Evolutionary conservation across 2,113 vertebrate species (phyloP).

Genomic region (Dolichotis patagonum): DNA sequence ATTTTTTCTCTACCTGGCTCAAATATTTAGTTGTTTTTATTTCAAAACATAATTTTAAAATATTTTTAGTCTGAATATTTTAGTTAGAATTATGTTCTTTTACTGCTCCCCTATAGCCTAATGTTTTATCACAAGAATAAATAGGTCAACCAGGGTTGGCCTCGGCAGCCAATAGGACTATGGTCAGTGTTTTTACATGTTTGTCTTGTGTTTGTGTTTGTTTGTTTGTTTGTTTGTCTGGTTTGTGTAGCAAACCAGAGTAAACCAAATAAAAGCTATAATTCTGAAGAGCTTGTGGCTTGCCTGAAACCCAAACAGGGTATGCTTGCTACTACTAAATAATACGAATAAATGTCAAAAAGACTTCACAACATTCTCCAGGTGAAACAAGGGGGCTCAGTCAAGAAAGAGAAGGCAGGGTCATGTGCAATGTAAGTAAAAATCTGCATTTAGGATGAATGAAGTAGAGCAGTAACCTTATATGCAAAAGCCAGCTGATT

Average conservation of each 20-base stretch:
- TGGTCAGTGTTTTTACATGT: conserved; percentile 25
- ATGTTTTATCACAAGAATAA: background rate
- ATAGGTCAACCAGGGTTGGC: conserved; percentile 6
- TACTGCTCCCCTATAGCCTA: background rate
- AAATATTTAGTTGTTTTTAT: conserved; percentile 28
- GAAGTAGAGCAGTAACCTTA: background rate
- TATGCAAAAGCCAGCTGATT: background rate
- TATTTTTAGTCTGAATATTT: background rate
- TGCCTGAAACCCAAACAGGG: conserved; percentile 42
- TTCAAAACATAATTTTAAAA: background rate
- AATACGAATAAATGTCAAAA: background rate
- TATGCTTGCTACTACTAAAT: background rate
- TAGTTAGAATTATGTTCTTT: background rate
- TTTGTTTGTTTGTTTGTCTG: background rate
- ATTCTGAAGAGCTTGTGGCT: conserved; percentile 44
- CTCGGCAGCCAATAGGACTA: background rate
- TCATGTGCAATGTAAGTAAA: background rate
- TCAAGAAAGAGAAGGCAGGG: background rate
- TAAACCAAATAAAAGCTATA: conserved; percentile 30
- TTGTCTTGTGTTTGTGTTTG: background rate
- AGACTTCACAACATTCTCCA: background rate
- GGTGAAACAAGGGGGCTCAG: background rate
- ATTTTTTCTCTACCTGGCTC: background rate
- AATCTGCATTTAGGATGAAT: background rate
- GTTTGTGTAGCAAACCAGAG: conserved; percentile 45